Percentiles rank a stretch among this genome's conserved stretches.
phyloP scores from a whole-genome alignment of 1,140 invertebrate genomes.

The Trissolcus basalis region DNA sequence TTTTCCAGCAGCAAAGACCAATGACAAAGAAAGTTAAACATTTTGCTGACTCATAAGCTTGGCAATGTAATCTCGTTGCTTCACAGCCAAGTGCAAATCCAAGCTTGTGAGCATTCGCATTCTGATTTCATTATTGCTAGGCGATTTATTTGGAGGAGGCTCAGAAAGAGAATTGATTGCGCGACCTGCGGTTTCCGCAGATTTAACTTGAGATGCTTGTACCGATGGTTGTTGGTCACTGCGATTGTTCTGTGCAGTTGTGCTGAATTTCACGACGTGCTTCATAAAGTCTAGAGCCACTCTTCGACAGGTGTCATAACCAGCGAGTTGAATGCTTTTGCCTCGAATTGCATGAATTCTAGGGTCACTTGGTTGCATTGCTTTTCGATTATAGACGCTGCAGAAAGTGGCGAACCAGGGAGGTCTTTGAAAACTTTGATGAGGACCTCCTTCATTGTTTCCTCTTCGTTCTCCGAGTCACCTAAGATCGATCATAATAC shows the following conservation, averaged over 20 bases:
- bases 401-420: slow-evolving; percentile 63
- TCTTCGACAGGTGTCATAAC: slow-evolving; percentile 71
- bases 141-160: neutral
- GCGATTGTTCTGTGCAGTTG: slow-evolving; percentile 16
- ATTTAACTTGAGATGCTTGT: slow-evolving; percentile 4
- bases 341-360: slow-evolving; percentile 59
- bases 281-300: slow-evolving; percentile 69
- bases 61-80: slow-evolving; percentile 71
- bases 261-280: slow-evolving; percentile 53
- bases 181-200: neutral
- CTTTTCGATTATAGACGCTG: slow-evolving; percentile 60
- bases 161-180: slow-evolving; percentile 9
- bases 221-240: slow-evolving; percentile 10
- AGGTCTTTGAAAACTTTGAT: slow-evolving; percentile 70
- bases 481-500: slow-evolving; percentile 35
- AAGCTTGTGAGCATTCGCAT: slow-evolving; percentile 67
- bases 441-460: slow-evolving; percentile 68
- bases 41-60: slow-evolving; percentile 67
- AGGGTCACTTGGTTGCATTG: slow-evolving; percentile 52
- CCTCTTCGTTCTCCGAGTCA: slow-evolving; percentile 68
- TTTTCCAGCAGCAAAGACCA: too few relatives aligned
- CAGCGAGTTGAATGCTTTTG: slow-evolving; percentile 69
- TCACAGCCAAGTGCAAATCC: slow-evolving; percentile 69
- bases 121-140: slow-evolving; percentile 58
- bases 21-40: neutral